A percentile compares a stretch with the other conserved stretches of the same genome.
Conservation (phyloP, 2,113 vertebrate species). For the Eretmochelys imbricata region DNA sequence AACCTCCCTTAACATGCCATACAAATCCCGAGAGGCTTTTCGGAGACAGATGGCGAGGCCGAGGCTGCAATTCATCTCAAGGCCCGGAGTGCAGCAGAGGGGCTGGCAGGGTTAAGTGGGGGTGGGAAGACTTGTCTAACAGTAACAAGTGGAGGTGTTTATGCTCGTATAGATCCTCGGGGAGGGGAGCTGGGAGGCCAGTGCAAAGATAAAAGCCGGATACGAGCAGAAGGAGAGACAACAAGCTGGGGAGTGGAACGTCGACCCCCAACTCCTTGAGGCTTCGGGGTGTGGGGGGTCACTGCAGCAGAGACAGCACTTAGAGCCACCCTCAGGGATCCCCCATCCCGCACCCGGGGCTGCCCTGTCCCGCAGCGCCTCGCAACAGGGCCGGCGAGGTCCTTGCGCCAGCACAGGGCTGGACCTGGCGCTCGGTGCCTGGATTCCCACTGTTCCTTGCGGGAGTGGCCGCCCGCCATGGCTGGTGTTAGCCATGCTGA, state of each 20-base stretch:
- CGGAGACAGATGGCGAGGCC: not conserved
- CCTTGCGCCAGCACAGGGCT: no score
- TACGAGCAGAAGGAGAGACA: not conserved
- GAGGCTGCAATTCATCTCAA: not conserved
- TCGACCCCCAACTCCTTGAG: not conserved
- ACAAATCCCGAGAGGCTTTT: not conserved
- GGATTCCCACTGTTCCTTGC: no score
- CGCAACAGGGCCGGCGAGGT: no score
- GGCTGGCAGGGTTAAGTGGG: not conserved
- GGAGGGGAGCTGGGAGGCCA: not conserved
- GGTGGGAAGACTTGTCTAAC: not conserved
- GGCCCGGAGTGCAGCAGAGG: not conserved
- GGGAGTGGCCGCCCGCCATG: no score
- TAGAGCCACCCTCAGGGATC: no score
- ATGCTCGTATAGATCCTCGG: not conserved
- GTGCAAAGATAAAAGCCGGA: not conserved
- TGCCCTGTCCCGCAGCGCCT: no score
- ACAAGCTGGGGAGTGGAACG: not conserved
- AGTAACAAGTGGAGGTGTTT: not conserved
- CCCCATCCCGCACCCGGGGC: no score
- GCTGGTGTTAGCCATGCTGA: no score
- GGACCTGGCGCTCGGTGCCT: no score
- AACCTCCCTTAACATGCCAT: no score
- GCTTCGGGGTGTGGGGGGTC: not conserved
- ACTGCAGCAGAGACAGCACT: no score